Conservation (phyloP, 2,797 vertebrate species). For the Hephaestus fuliginosus region DNA sequence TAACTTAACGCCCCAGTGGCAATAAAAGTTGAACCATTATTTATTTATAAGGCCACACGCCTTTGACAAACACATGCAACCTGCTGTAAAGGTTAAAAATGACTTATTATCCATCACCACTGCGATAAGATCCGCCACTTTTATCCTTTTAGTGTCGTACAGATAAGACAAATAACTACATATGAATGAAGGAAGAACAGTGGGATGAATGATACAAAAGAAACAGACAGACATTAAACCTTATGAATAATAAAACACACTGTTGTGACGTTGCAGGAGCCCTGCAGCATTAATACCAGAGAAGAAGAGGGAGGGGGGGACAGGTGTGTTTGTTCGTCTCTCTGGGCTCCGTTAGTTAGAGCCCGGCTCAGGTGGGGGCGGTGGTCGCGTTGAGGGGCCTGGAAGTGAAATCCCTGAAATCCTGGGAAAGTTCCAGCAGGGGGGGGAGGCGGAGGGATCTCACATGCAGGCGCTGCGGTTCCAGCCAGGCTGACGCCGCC, state of each 20-base stretch:
- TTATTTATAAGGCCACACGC: rapidly evolving
- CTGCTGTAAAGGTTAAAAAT: background rate
- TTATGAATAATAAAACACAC: background rate
- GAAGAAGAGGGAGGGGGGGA: background rate
- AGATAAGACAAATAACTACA: background rate
- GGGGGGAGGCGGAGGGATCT: constrained; percentile 85
- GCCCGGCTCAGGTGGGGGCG: constrained; percentile 60
- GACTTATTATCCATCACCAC: background rate
- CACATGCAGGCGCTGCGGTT: constrained; percentile 85
- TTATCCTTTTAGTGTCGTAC: no score
- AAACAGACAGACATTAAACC: background rate
- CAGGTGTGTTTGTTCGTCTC: constrained; percentile 57
- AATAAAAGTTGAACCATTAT: background rate
- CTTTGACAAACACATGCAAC: background rate
- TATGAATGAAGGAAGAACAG: background rate
- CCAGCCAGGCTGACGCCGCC: constrained; percentile 91
- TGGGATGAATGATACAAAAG: background rate
- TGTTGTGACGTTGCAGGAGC: no score
- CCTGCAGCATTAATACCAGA: no score
- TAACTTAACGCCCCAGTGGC: background rate
- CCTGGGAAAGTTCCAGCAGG: constrained; percentile 84
- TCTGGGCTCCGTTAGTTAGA: background rate
- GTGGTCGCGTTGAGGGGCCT: background rate
- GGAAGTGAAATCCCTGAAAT: constrained; percentile 65
- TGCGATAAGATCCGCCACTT: background rate